Evolutionary conservation across 2,888 invertebrate genomes (phyloP), one percentile per base, ranked within the genome.

Genomic region (Argyresthia albistria): DNA sequence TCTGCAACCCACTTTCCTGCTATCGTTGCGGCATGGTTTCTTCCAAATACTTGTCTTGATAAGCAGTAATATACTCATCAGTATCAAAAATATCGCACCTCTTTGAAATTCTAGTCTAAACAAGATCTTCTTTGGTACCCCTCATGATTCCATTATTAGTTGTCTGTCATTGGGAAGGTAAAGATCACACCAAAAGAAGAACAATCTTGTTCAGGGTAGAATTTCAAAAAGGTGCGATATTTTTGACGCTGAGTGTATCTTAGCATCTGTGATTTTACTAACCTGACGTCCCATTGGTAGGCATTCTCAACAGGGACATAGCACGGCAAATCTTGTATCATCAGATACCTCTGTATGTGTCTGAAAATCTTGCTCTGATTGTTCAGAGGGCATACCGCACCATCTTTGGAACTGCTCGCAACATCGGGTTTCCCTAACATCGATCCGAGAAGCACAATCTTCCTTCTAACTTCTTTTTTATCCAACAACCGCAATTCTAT

Each of bases 281-380:
- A 87, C 87, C 78, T 79, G 43, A 88, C 77, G 4, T 55, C 60
- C 88, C 88, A 88, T 0, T 69, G 72, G 57, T 63, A 77, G 0
- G 62, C 57, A 59, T 88, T 87, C 49, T 77, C 75, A 1, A 76
- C 55, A 2, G 86, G 78, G 56, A 84, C 70, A 58, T 87, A 87
- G 64, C 76, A 80, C n/a, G 57, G 70, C 0, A 82, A 70, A 58
- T 79, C 66, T 45, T 76, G 52, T 4, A 76, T 57, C 58, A 86
- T 62, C 59, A 88, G 57, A 55, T 81, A 72, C 46, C 60, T 60
- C 63, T 76, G 80, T 57, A 83, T 50, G 0, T 59, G 59, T 10
- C 56, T 58, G 55, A 75, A 70, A 8, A 16, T 11, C 3, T 37
- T 42, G 10, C 15, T 11, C 16, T 58, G 46, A 0, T 37, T 37